Base-by-base conservation (phyloP, 2,797 vertebrate species). In the Vultur gryphus region DNA sequence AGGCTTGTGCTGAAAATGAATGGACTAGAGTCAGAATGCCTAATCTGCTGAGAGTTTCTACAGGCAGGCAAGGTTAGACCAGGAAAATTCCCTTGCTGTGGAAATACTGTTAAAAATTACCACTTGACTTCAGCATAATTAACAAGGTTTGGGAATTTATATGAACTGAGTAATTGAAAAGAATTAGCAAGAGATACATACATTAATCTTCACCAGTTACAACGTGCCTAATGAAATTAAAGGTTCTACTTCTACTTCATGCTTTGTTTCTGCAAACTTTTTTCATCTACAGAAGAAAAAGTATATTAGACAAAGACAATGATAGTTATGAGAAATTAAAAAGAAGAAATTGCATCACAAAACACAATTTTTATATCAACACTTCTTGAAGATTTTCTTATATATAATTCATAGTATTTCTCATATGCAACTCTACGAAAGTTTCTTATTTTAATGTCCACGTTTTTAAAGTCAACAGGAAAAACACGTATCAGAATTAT, bases 141-240 rank as follows among this genome's bases (percentile, higher is more conserved):
- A 99, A 98, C 98, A 98, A 98, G 98, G 98, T 97, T 97, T 97
- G 98, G 98, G 98, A 98, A 98, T 98, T 98, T 98, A 98, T 98
- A 98, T 98, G 98, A 98, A 98, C 98, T 97, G 98, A 98, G 98
- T 98, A 98, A 98, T 98, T 98, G 98, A 98, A 98, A 98, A 98
- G 98, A 98, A 98, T 98, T 98, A 98, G 98, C 98, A 98, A 97
- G 98, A 98, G 98, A 98, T 98, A 98, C 98, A 98, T 97, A 98
- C 98, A 98, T 99, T 99, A 99, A 99, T 99, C 98, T 98, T 98
- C 97, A 93, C 97, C 98, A 97, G 98, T 98, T 99, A 98, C 98
- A 97, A 97, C 70, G 95, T 97, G 98, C 97, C 98, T 99, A 99
- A 99, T 98, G 98, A 98, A 99, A 99, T 98, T 98, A 98, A 98